Base-by-base conservation (phyloP, 2,888 invertebrate genomes). In the Calliphora vomitoria region DNA sequence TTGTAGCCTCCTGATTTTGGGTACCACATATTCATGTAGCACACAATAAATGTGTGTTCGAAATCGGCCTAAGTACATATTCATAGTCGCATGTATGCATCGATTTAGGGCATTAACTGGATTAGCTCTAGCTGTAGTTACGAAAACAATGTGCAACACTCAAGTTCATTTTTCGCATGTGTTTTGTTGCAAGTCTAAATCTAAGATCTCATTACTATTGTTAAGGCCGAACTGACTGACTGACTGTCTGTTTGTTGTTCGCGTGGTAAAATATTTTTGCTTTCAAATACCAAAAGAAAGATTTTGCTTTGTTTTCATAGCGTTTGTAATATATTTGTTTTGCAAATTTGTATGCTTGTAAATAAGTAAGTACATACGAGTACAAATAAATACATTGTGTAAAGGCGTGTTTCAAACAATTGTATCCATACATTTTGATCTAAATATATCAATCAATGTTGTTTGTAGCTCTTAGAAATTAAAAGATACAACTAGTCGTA, bases 101-200 rank as follows among this genome's bases (percentile, higher is more conserved):
- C 91, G 93, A 90, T 93, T 93, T 91, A 89, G 82, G 69, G 93
- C 89, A 91, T 93, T 91, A 91, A 90, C 91, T 90, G 79, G 91
- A 91, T 92, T 92, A 92, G 87, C 88, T 75, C 38, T 62, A 31
- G 75, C 83, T 71, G 50, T 20, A 41, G 35, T 53, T 60, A 62
- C 38, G 38, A 69, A 75, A 38, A 82, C 62, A 25, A 82, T 76
- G 64, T 58, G 20, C 25, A 72, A 64, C 71, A 66, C 62, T 60
- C 66, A 31, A 76, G 35, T 68, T n/a, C 72, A 35, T n/a, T 35
- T 44, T 35, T 74, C 20, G 8, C n/a, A 41, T 66, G 38, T 69
- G 50, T 62, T 76, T 84, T 87, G 66, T 86, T 79, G 18, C 68
- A 82, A 84, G 71, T 75, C 75, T 87, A 71, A 88, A 90, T 88